Evolutionary conservation across 1,140 invertebrate genomes (phyloP), one percentile per base, ranked within the genome.

Genomic region (Brachionus angularis): DNA sequence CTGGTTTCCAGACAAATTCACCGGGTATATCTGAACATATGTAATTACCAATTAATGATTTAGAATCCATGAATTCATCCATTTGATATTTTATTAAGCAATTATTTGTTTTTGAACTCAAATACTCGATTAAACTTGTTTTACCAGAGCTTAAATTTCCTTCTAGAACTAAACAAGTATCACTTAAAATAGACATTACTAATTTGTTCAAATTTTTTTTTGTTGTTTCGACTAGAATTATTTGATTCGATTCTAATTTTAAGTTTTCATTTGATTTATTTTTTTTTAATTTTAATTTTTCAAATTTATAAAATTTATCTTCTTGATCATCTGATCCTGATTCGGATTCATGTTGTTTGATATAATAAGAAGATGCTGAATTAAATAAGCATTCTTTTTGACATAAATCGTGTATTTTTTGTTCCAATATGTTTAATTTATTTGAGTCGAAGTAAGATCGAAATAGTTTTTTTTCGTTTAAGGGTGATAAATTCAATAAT

Each of bases 21-120:
- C 95, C 95, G 3, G 94, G 94, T 34, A 95, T 85, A 78, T 97
- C 93, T 0, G 95, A 96, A 79, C 95, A 98, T 74, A 88, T 85
- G 82, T 98, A 97, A 27, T 90, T 90, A 5, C 96, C 96, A 10
- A 98, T 80, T 14, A 98, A 79, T 84, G 93, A 89, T 83, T 95
- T 92, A 53, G 91, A 90, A 79, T 98, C 96, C n/a, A 92, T 94
- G 81, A 98, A 93, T 83, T 98, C 94, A 2, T 93, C 92, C 4
- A 98, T 82, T 78, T 98, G 95, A 29, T 98, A 87, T 81, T 90
- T 91, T 47, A 90, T 76, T 7, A 86, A 75, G 7, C 84, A 72
- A 39, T 88, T 84, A 14, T 91, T 89, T 2, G 89, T 93, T 73
- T 89, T 78, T 27, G 82, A 77, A 8, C 93, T 91, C 53, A 97